Conservation (phyloP, 2,113 vertebrate species). For the Prunella fulvescens region DNA sequence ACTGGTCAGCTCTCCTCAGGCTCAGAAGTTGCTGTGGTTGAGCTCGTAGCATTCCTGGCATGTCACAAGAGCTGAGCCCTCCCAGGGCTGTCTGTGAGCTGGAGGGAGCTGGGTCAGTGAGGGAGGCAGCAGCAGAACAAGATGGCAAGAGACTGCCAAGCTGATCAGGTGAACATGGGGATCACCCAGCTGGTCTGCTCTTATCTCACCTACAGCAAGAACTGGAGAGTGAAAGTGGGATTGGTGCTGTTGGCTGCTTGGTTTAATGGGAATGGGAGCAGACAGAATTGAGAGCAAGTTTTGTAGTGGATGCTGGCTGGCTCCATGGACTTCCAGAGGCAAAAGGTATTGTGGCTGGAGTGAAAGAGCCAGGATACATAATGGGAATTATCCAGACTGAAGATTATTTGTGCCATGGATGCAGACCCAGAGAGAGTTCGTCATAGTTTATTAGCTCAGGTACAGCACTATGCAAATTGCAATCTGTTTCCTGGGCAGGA, state of each 20-base stretch:
- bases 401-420: background rate
- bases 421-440: background rate
- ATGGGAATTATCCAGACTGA: background rate
- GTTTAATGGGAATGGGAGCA: background rate
- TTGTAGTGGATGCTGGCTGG: background rate
- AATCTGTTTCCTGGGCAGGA: slow-evolving; percentile 24
- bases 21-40: background rate
- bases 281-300: background rate
- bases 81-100: background rate
- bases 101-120: background rate
- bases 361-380: background rate
- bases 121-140: background rate
- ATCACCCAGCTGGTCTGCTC: background rate
- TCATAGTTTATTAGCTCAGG: slow-evolving; percentile 23
- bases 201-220: background rate
- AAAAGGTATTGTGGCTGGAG: background rate
- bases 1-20: background rate
- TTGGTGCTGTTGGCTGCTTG: background rate
- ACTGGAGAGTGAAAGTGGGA: background rate
- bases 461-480: background rate
- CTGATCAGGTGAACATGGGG: accelerated
- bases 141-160: background rate
- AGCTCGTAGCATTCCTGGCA: background rate
- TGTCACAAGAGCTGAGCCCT: background rate
- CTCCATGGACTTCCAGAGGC: background rate